phyloP scores from a whole-genome alignment of 2,113 vertebrate species.

The Agelaius tricolor region DNA sequence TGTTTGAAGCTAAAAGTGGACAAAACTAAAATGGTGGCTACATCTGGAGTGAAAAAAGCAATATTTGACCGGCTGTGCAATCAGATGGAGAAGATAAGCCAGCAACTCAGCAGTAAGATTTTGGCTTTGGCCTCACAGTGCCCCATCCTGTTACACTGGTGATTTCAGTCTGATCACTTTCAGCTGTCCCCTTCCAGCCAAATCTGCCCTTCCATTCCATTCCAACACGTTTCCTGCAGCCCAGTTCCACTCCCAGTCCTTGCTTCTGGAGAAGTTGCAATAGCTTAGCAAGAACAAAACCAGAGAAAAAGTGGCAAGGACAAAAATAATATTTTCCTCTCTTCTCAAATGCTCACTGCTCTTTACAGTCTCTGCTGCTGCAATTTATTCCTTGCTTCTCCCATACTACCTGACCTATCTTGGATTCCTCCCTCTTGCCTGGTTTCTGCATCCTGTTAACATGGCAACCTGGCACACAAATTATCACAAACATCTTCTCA shows the following conservation, averaged over 20 bases:
- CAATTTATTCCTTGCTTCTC: not conserved
- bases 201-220: not conserved
- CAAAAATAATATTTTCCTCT: not conserved
- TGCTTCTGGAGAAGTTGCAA: not conserved
- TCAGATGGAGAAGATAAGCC: conserved; percentile 79
- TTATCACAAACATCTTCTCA: not conserved
- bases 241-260: not conserved
- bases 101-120: conserved; percentile 79
- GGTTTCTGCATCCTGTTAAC: not conserved
- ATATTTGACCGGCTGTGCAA: conserved; percentile 83
- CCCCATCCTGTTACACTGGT: not conserved
- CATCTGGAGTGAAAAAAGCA: conserved; percentile 81
- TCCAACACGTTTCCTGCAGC: not conserved
- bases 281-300: not conserved
- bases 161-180: not conserved
- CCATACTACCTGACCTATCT: not conserved
- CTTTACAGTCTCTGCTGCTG: not conserved
- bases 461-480: not conserved
- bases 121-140: not conserved
- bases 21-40: conserved; percentile 79
- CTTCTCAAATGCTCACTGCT: not conserved
- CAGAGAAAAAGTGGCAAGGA: not conserved
- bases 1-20: conserved; percentile 85
- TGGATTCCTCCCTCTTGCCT: not conserved
- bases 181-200: not conserved